Evolutionary conservation across 2,797 vertebrate species (phyloP).

Genomic region (Sylvilagus floridanus): DNA sequence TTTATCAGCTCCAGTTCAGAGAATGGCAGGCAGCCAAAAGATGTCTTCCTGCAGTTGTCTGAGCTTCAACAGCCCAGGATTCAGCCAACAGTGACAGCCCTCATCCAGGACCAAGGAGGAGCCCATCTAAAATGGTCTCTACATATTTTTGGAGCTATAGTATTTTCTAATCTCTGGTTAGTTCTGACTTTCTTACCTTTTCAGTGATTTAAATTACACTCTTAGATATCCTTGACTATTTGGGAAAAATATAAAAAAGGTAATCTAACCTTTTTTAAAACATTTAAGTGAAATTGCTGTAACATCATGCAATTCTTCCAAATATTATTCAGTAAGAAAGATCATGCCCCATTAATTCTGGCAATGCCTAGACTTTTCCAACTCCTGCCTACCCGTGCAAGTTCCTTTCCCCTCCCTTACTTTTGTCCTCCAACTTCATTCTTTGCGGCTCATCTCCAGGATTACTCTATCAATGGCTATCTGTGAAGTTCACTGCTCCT

Average conservation of each 20-base stretch:
- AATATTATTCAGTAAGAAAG: background rate
- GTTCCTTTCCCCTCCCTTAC: background rate
- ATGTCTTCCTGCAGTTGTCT: background rate
- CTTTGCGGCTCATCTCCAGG: background rate
- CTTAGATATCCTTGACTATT: conserved; percentile 26
- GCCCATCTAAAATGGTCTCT: background rate
- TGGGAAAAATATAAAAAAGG: background rate
- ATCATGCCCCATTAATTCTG: background rate
- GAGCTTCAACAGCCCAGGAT: background rate
- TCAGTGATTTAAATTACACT: conserved; percentile 11
- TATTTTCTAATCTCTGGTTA: conserved; percentile 37
- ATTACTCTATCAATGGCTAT: background rate
- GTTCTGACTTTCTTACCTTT: conserved; percentile 38
- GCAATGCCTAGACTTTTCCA: background rate
- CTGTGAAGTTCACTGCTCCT: background rate
- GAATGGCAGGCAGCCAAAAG: conserved; percentile 64
- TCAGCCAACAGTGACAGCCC: background rate
- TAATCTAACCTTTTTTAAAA: background rate
- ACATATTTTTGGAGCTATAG: background rate
- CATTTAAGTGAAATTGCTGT: background rate
- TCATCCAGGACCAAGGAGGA: background rate
- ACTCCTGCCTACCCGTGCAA: background rate
- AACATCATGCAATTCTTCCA: background rate
- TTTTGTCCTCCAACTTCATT: background rate
- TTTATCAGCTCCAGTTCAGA: conserved; percentile 70